These are phyloP conservation scores for Heterohyrax brucei DNA, from an alignment of 2,797 vertebrate species.

Conservation along the genomic window DNA sequence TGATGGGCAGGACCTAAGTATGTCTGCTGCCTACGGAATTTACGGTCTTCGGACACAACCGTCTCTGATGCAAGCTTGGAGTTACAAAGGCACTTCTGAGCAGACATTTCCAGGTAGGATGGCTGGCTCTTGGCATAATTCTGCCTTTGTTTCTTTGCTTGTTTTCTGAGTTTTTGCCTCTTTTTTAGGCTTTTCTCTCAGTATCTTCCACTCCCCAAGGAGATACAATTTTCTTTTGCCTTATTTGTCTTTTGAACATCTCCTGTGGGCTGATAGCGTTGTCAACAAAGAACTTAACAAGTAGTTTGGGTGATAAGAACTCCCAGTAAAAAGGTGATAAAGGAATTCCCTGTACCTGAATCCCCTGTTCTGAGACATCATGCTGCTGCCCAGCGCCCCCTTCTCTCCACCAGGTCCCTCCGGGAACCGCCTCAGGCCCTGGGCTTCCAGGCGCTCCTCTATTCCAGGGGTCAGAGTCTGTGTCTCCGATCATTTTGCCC, in stretches of 20 bases:
- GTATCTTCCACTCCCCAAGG: conserved; percentile 43
- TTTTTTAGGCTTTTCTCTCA: neutral
- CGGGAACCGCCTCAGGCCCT: neutral
- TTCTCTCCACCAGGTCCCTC: neutral
- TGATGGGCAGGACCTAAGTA: neutral
- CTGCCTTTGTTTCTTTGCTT: neutral
- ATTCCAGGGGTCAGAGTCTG: conserved; percentile 3
- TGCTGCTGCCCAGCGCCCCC: neutral
- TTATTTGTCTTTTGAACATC: conserved; percentile 76
- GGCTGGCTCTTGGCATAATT: neutral
- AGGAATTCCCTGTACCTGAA: neutral
- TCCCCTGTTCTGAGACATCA: conserved; percentile 24
- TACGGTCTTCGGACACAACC: neutral
- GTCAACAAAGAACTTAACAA: conserved; percentile 69
- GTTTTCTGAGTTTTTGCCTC: neutral
- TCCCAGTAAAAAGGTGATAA: conserved; percentile 47
- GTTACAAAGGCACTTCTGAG: neutral
- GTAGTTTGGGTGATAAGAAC: conserved; percentile 63
- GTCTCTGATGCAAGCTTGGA: neutral
- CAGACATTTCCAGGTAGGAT: neutral
- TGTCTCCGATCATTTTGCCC: neutral
- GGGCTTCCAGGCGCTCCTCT: neutral
- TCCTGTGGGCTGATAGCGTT: conserved; percentile 49
- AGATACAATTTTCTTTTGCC: conserved; percentile 42
- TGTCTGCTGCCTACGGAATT: neutral